These are phyloP conservation scores for Therioaphis trifolii DNA, from an alignment of 2,888 invertebrate species.

Conservation along the genomic window DNA sequence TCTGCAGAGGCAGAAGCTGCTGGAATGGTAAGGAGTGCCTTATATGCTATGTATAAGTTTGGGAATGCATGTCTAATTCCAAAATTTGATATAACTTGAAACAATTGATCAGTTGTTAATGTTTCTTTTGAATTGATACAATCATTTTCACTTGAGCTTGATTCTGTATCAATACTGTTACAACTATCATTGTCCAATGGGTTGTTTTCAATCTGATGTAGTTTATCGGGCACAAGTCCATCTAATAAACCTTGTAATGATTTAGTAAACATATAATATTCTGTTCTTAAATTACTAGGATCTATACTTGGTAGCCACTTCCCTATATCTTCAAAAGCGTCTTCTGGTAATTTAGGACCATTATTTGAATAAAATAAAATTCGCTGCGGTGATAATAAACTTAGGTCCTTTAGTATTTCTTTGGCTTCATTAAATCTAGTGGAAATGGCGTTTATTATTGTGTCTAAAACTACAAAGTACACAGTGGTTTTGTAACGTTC, in stretches of 20 bases:
- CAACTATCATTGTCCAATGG: slow-evolving; percentile 4
- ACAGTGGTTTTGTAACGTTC: too few species aligned
- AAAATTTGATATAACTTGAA: slow-evolving; percentile 16
- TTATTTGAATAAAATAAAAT: slow-evolving; percentile 14
- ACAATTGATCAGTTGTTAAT: slow-evolving; percentile 17
- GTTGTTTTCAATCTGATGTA: slow-evolving; percentile 17
- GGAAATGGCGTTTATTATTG: slow-evolving; percentile 2
- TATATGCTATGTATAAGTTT: slow-evolving; percentile 9
- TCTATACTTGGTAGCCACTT: slow-evolving; percentile 5
- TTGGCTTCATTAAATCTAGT: slow-evolving; percentile 7
- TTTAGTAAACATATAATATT: slow-evolving; percentile 11
- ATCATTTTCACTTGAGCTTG: not conserved
- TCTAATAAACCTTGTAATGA: slow-evolving; percentile 6
- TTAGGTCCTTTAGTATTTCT: slow-evolving; percentile 8
- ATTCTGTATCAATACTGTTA: slow-evolving; percentile 4
- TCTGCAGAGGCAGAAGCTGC: slow-evolving; percentile 33
- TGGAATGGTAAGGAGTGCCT: slow-evolving; percentile 2
- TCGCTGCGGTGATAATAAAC: slow-evolving; percentile 16
- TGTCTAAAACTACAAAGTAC: too few species aligned
- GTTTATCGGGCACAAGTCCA: slow-evolving; percentile 7
- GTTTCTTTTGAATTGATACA: not conserved
- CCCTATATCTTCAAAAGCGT: slow-evolving; percentile 9
- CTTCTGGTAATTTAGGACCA: slow-evolving; percentile 3
- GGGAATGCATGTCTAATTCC: slow-evolving; percentile 17
- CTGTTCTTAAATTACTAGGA: slow-evolving; percentile 8